Percentiles rank a stretch among this genome's conserved stretches.
These are phyloP conservation scores for Anseranas semipalmata DNA, from an alignment of 2,113 vertebrate genomes.

Conservation along the genomic window DNA sequence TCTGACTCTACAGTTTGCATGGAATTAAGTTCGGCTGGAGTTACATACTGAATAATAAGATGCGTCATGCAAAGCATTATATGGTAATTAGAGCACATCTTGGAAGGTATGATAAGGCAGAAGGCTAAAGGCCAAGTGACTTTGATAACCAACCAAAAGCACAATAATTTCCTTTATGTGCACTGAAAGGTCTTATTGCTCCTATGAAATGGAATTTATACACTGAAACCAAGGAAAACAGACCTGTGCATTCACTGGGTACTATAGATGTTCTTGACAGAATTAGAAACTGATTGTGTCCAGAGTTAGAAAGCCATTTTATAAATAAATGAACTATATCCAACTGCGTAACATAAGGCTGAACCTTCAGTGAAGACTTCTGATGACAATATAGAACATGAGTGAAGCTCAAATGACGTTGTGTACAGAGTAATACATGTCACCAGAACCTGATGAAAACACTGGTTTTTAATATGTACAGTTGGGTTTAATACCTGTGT, in stretches of 20 bases:
- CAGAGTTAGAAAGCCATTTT: constrained; percentile 12
- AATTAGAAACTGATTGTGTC: not conserved
- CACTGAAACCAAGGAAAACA: constrained; percentile 40
- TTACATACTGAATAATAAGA: constrained; percentile 46
- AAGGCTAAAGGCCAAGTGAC: constrained; percentile 62
- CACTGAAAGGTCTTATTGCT: constrained; percentile 60
- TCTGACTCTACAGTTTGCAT: constrained; percentile 53
- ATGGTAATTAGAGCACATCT: constrained; percentile 67
- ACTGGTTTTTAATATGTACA: constrained; percentile 26
- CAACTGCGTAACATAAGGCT: constrained; percentile 1
- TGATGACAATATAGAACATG: constrained; percentile 24
- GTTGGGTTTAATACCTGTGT: constrained; percentile 17
- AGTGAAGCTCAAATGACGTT: constrained; percentile 48
- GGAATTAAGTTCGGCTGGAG: constrained; percentile 50
- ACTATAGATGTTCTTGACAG: not conserved
- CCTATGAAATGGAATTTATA: constrained; percentile 54
- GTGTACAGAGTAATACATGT: constrained; percentile 26
- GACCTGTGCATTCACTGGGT: constrained; percentile 30
- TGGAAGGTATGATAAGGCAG: constrained; percentile 69
- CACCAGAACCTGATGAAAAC: constrained; percentile 59
- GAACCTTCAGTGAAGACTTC: constrained; percentile 22
- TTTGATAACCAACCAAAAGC: constrained; percentile 65
- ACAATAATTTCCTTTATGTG: constrained; percentile 60
- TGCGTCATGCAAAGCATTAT: constrained; percentile 58
- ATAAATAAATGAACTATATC: not conserved